Base-by-base conservation (phyloP, 2,113 vertebrate species). In the Motacilla alba region DNA sequence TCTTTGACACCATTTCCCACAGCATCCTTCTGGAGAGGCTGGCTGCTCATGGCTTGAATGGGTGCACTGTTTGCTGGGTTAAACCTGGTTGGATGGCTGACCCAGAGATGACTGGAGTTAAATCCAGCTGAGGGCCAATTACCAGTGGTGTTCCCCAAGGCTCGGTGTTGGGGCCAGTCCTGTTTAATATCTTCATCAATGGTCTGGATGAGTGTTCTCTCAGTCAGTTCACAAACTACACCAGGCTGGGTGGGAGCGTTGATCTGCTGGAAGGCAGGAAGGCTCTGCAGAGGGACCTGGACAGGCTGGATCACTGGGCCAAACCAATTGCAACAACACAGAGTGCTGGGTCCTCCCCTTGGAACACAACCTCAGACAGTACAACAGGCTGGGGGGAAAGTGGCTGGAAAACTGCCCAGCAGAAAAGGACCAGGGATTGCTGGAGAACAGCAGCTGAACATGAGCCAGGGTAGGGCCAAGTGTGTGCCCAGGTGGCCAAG, bases 21-120 rank as follows among this genome's bases (percentile, higher is more conserved):
- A 60, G 24, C 49, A 49, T 64, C 22, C 24, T 53, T 15, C 16
- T 84, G 46, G 35, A 66, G 33, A 83, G 70, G 44, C 53, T 53
- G 35, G 24, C 44, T 60, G 28, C 19, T 50, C 13, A 3, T 27
- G 24, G 49, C 33, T 60, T 60, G 23, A 35, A 33, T 0, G 0
- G 16, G 7, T 4, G 1, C 13, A 41, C 3, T 14, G 15, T 41
- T 59, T 0, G 0, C 31, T 46, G 21, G 7, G 33, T 33, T 33
- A 74, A 59, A 59, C 24, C 37, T 60, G 30, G 7, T 16, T 69
- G 11, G 4, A n/a, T 30, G 16, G 19, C 0, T 1, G 13, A 24
- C 21, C 31, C 55, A 74, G 53, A 53, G 39, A 53, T 43, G n/a
- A 43, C 39, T 9, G 53, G 26, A 72, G 37, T 33, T 46, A 15